These are phyloP conservation scores for Orchestia grillus DNA, from an alignment of 1,140 invertebrate genomes.

Conservation along the genomic window DNA sequence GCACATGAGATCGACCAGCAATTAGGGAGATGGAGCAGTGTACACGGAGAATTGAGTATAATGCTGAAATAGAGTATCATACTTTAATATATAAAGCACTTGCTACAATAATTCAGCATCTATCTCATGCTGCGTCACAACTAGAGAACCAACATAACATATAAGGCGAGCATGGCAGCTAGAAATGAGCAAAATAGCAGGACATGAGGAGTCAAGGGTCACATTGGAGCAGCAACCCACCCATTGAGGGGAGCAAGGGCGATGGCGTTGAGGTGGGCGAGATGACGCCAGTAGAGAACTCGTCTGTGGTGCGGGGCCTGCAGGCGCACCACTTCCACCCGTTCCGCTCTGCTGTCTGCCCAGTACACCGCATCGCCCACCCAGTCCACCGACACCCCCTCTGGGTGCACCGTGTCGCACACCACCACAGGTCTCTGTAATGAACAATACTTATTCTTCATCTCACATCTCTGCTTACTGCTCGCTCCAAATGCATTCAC, in stretches of 20 bases:
- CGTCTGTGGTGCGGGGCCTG: not conserved
- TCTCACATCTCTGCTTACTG: not conserved
- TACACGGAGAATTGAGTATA: not conserved
- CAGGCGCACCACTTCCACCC: not conserved
- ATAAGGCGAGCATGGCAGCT: no score
- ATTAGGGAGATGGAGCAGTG: not conserved
- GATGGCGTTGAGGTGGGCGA: not conserved
- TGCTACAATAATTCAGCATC: no score
- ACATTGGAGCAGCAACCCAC: not conserved
- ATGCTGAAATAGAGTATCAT: no score
- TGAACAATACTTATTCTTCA: not conserved
- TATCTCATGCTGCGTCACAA: no score
- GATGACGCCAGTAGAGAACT: not conserved
- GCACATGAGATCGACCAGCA: not conserved
- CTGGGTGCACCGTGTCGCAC: not conserved
- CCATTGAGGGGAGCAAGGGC: constrained; percentile 19
- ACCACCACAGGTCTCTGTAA: constrained; percentile 31
- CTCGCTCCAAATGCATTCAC: not conserved
- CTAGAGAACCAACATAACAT: no score
- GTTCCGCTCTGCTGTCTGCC: constrained; percentile 21
- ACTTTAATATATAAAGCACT: no score
- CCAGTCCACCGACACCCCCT: constrained; percentile 35
- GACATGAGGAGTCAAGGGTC: not conserved
- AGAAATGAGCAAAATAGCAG: not conserved
- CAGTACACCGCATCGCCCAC: constrained; percentile 1